Evolutionary conservation across 2,888 invertebrate genomes (phyloP), one percentile per base, ranked within the genome.

Genomic region (Crioceris asparagi): DNA sequence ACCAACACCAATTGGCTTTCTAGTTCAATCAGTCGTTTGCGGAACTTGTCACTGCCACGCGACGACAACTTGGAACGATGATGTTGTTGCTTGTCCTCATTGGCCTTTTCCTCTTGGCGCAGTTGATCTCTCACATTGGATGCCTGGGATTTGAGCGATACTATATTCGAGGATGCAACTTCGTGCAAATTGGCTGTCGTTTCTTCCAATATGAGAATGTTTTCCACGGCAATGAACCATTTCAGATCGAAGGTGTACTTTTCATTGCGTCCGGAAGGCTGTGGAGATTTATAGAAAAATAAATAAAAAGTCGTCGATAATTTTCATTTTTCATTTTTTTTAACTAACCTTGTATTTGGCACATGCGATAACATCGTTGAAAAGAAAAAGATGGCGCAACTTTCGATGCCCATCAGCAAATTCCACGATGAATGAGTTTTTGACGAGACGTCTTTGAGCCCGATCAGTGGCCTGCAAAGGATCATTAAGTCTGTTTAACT

Each of bases 401-500:
- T 94, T 93, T 40, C 93, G 74, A 63, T 85, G 83, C 8, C 83
- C 83, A 57, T 90, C 90, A 3, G 85, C 81, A 38, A 87, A 71
- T 65, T 94, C 93, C 15, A 94, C 92, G 44, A 93, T 86, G 59
- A 92, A 91, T 1, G 92, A 91, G 64, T 92, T 92, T 65, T 91
- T 92, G 17, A 92, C 90, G 55, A 94, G 75, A 60, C 91, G 79
- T 45, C 90, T 74, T 59, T 88, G 82, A 39, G 86, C 81, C 49
- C 84, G 72, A 56, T 85, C 85, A 32, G 79, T 75, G 52, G 77
- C 78, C 83, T 83, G 59, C 11, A 62, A 62, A n/a, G n/a, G n/a
- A n/a, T n/a, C n/a, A n/a, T n/a, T n/a, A n/a, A n/a, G n/a, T n/a
- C n/a, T n/a, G n/a, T n/a, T n/a, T n/a, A n/a, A n/a, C n/a, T n/a